Evolutionary conservation across 2,797 vertebrate species (phyloP).

Genomic region (Myotis myotis): DNA sequence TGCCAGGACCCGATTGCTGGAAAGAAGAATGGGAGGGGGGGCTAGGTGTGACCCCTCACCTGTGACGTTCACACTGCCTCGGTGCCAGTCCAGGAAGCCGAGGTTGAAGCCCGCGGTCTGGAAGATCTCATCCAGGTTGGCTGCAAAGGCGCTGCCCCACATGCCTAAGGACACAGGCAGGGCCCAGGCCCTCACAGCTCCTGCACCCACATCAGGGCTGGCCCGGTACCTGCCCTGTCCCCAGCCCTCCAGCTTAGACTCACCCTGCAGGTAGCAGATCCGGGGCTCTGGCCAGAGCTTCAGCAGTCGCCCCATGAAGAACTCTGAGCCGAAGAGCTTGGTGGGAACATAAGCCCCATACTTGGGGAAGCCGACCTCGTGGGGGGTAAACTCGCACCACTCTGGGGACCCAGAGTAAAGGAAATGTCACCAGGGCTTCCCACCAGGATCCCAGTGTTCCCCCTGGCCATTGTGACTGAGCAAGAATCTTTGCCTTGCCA

Average conservation of each 20-base stretch:
- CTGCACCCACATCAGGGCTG: background rate
- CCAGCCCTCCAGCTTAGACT: background rate
- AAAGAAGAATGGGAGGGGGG: background rate
- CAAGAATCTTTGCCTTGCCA: background rate
- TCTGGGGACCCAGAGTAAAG: slow-evolving; percentile 77
- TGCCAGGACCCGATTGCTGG: background rate
- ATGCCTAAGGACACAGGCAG: slow-evolving; percentile 78
- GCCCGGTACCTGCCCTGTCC: fast-evolving
- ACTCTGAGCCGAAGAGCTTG: slow-evolving; percentile 85
- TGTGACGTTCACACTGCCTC: slow-evolving; percentile 78
- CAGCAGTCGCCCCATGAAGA: slow-evolving; percentile 87
- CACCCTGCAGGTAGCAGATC: slow-evolving; percentile 87
- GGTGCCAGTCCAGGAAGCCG: slow-evolving; percentile 79
- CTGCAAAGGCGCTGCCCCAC: slow-evolving; percentile 88
- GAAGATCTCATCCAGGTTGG: slow-evolving; percentile 86
- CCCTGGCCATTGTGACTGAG: background rate
- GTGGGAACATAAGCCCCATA: slow-evolving; percentile 86
- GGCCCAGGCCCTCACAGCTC: background rate
- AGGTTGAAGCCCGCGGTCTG: slow-evolving; percentile 78
- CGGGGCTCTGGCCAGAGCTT: slow-evolving; percentile 81
- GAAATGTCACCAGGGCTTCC: background rate
- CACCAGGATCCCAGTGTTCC: background rate
- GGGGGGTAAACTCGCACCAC: slow-evolving; percentile 88
- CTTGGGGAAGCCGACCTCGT: slow-evolving; percentile 87
- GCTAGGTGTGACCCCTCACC: slow-evolving; percentile 76